A percentile compares a stretch with the other conserved stretches of the same genome.
Evolutionary conservation across 2,113 vertebrate genomes (phyloP).

Genomic region (Clarias batrachus): DNA sequence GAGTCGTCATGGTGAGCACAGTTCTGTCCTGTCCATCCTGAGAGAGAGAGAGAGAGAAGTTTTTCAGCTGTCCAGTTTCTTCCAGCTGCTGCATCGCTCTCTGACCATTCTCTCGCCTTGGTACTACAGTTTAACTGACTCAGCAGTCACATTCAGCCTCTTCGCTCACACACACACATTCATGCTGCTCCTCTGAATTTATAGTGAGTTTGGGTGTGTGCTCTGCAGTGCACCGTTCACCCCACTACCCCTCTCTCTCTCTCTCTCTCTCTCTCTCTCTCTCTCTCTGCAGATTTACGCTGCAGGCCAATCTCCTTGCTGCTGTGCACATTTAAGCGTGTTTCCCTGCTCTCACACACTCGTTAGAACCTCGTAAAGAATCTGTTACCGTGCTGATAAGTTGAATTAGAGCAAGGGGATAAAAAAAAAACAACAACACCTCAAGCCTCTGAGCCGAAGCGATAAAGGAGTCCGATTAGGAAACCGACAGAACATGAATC

Average conservation of each 20-base stretch:
- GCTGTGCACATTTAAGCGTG: constrained; percentile 14
- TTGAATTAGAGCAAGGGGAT: background rate
- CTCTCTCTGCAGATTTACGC: constrained; percentile 30
- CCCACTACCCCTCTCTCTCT: constrained; percentile 23
- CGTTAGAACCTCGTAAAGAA: constrained; percentile 1
- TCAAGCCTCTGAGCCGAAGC: background rate
- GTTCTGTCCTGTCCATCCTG: background rate
- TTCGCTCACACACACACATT: constrained; percentile 38
- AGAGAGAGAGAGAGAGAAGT: background rate
- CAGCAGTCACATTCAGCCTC: constrained; percentile 47
- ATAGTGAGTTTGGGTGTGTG: constrained; percentile 45
- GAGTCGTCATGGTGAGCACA: background rate
- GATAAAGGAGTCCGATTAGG: background rate
- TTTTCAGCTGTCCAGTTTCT: constrained; percentile 39
- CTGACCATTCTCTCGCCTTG: constrained; percentile 53
- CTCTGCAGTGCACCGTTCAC: constrained; percentile 43
- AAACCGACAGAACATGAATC: background rate
- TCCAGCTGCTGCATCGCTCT: constrained; percentile 46
- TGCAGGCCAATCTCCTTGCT: constrained; percentile 1
- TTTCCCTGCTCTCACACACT: constrained; percentile 6
- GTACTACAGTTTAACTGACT: constrained; percentile 37
- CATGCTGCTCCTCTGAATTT: constrained; percentile 34
- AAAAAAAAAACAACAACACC: background rate
- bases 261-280: constrained; percentile 12
- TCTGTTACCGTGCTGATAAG: background rate